Conservation (phyloP, 2,888 invertebrate species). For the Zaprionus obscuricornis region DNA sequence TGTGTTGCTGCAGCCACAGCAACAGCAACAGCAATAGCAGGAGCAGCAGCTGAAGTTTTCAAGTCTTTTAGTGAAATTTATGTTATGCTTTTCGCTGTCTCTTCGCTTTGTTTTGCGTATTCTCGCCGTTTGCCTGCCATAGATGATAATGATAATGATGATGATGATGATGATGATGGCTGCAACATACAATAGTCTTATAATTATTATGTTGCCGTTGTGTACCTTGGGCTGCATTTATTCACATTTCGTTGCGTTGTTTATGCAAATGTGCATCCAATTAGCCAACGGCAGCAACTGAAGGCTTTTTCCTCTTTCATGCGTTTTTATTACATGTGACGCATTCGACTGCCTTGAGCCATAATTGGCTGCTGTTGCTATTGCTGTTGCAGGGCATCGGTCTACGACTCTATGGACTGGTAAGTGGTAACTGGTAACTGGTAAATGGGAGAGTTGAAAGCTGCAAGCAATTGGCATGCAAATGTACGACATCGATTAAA, state of each 20-base stretch:
- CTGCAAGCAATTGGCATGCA: slow-evolving; percentile 74
- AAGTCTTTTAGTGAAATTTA: slow-evolving; percentile 9
- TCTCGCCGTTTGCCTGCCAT: no score
- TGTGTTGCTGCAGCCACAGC: no score
- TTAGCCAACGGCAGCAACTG: slow-evolving; percentile 43
- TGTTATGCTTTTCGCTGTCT: neutral
- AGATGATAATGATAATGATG: neutral
- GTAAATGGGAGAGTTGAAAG: slow-evolving; percentile 37
- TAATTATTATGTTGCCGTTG: slow-evolving; percentile 53
- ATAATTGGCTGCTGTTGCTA: slow-evolving; percentile 52
- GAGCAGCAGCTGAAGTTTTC: no score
- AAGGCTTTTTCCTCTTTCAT: slow-evolving; percentile 53
- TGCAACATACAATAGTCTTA: slow-evolving; percentile 34
- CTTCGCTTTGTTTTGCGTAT: no score
- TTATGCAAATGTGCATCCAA: slow-evolving; percentile 72
- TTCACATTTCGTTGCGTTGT: slow-evolving; percentile 47
- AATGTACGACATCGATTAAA: slow-evolving; percentile 80
- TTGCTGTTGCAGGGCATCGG: no score
- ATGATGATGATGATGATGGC: slow-evolving; percentile 22
- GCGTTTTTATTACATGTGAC: slow-evolving; percentile 72
- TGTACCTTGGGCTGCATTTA: slow-evolving; percentile 28
- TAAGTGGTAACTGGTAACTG: slow-evolving; percentile 5
- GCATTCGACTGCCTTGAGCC: slow-evolving; percentile 64
- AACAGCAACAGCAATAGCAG: slow-evolving; percentile 28
- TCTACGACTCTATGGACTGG: neutral